Base-by-base conservation (phyloP, 1,140 invertebrate species). In the Tetramorium alpestre region DNA sequence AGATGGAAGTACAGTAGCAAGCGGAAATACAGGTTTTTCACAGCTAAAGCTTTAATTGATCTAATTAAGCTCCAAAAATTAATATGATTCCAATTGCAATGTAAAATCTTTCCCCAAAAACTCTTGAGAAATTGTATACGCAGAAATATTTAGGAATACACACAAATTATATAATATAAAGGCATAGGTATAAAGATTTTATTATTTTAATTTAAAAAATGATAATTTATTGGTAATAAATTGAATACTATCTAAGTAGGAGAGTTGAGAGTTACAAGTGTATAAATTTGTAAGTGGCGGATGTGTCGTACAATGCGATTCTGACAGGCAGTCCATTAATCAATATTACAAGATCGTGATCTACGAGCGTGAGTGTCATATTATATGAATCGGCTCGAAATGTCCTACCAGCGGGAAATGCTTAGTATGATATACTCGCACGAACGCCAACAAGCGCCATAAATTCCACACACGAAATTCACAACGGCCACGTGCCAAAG, bases 301-400 rank as follows among this genome's bases (percentile, higher is more conserved):
- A 22, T 18, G 25, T 60, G 41, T 33, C 11, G 41, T 18, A 41
- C 58, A 75, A 75, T 44, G 41, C 25, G 54, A 73, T 47, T 28
- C 44, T 70, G 41, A 22, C 65, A 25, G 38, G n/a, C 6, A 49
- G 6, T 18, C 41, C 44, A 84, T 84, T 84, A 84, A 84, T 84
- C 80, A 84, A 84, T 84, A 84, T 84, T 73, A 38, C 69, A 84
- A 75, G 69, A 84, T 84, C 41, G n/a, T 84, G 80, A 84, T 84
- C 80, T 84, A 84, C 25, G 38, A 62, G 13, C 58, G 54, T 54
- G 25, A 73, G 18, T 47, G 80, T 84, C 69, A 75, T 84, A 84
- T 84, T 84, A 84, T 84, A 84, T 70, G 80, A 84, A 84, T 84
- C 54, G 67, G 44, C 25, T 62, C 18, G 80, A 22, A 47, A 75